Evolutionary conservation across 2,113 vertebrate species (phyloP).

Genomic region (Macrotus californicus): DNA sequence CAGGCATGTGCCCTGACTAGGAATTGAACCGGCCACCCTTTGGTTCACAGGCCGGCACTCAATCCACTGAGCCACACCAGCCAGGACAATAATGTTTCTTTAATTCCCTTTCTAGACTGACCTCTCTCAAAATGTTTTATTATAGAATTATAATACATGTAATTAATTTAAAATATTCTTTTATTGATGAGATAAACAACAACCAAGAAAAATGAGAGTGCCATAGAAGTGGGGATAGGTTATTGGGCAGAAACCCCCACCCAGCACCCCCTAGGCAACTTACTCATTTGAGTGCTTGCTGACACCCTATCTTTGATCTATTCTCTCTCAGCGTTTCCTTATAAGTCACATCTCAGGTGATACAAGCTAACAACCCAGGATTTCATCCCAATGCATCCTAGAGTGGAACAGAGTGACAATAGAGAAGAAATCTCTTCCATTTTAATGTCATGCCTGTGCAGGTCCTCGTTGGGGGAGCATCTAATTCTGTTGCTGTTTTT

Average conservation of each 20-base stretch:
- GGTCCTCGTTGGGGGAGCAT: not conserved
- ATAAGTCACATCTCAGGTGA: not conserved
- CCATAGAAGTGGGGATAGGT: not conserved
- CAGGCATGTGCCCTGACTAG: too few species aligned
- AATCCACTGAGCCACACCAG: too few species aligned
- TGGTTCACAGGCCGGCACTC: too few species aligned
- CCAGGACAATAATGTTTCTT: not conserved
- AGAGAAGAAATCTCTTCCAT: not conserved
- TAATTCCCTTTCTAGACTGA: not conserved
- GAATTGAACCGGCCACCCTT: too few species aligned
- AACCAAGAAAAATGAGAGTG: not conserved
- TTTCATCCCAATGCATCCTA: not conserved
- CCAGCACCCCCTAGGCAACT: not conserved
- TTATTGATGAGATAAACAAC: not conserved
- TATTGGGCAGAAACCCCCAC: not conserved
- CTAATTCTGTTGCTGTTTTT: not conserved
- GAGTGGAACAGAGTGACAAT: not conserved
- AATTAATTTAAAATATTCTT: not conserved
- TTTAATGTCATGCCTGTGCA: not conserved
- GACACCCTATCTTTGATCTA: not conserved
- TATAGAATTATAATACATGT: not conserved
- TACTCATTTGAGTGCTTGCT: not conserved
- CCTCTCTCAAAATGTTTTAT: not conserved
- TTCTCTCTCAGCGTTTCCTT: not conserved
- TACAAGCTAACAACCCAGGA: not conserved